These are phyloP conservation scores for Pangasius krempfi DNA, from an alignment of 2,797 vertebrate genomes.

Conservation along the genomic window DNA sequence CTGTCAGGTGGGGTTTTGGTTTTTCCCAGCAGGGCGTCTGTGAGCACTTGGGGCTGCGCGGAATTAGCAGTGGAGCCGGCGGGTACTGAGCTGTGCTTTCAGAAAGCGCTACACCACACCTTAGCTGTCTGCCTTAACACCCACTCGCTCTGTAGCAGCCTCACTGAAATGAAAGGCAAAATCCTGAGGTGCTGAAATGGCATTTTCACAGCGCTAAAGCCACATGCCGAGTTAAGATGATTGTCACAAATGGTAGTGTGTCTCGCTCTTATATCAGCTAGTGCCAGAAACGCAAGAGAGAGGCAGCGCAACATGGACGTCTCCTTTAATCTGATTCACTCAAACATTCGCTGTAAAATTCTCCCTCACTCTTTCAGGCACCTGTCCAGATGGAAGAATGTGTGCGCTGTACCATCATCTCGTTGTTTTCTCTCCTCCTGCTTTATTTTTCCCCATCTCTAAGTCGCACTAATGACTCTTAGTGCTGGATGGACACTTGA, in stretches of 20 bases:
- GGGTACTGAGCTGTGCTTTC: conserved; percentile 71
- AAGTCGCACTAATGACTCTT: background rate
- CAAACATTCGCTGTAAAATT: conserved; percentile 38
- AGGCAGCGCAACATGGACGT: background rate
- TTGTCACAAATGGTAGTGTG: conserved; percentile 42
- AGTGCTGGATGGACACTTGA: background rate
- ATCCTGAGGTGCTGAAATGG: conserved; percentile 71
- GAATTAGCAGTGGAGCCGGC: conserved; percentile 71
- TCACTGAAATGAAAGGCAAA: conserved; percentile 58
- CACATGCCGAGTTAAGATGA: conserved; percentile 61
- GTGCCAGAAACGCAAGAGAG: conserved; percentile 27
- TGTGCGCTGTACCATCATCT: background rate
- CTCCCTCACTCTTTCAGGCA: conserved; percentile 13
- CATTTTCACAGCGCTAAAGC: conserved; percentile 64
- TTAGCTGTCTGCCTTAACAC: conserved; percentile 72
- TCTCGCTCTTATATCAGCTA: conserved; percentile 43
- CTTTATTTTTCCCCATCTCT: background rate
- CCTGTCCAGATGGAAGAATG: conserved; percentile 28
- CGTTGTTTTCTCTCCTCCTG: conserved; percentile 4
- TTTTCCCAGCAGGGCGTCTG: conserved; percentile 22
- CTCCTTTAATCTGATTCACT: conserved; percentile 37
- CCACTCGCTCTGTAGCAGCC: conserved; percentile 49
- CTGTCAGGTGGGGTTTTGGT: conserved; percentile 59
- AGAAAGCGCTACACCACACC: conserved; percentile 67
- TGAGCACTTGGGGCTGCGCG: conserved; percentile 14